phyloP scores from a whole-genome alignment of 2,113 vertebrate genomes.

The Ardeotis arabs region DNA sequence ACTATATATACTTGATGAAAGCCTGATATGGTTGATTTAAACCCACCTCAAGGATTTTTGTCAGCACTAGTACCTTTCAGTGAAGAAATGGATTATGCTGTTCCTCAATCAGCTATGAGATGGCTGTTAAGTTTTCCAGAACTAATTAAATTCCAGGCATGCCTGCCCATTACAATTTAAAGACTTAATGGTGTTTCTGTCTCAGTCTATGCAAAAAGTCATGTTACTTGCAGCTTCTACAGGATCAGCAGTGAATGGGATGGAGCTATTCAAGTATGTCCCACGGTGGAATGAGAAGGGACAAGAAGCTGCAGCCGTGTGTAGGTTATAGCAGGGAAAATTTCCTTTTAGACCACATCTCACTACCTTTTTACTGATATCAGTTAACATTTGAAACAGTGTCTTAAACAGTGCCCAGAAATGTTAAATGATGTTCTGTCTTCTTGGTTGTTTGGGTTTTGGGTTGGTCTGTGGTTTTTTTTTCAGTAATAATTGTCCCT shows the following conservation, averaged over 20 bases:
- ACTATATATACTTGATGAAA: not conserved
- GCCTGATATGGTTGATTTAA: slow-evolving; percentile 2
- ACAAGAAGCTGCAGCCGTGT: not conserved
- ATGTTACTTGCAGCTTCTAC: not conserved
- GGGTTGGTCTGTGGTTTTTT: fast-evolving
- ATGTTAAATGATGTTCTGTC: not conserved
- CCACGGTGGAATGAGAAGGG: not conserved
- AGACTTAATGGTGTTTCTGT: not conserved
- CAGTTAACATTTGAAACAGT: not conserved
- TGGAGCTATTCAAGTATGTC: not conserved
- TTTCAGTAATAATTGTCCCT: not conserved
- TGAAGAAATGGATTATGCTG: not conserved
- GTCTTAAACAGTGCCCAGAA: not conserved
- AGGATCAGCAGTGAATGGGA: not conserved
- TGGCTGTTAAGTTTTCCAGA: slow-evolving; percentile 22
- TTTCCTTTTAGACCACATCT: not conserved
- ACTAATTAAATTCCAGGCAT: slow-evolving; percentile 6
- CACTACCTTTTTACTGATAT: not conserved
- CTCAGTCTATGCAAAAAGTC: not conserved
- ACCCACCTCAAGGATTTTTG: not conserved
- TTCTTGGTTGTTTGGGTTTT: not conserved
- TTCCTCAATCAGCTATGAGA: slow-evolving; percentile 27
- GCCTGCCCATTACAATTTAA: not conserved
- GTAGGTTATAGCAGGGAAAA: not conserved
- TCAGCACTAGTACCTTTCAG: not conserved